Conservation (phyloP, 2,113 vertebrate genomes). For the Pitta sordida region DNA sequence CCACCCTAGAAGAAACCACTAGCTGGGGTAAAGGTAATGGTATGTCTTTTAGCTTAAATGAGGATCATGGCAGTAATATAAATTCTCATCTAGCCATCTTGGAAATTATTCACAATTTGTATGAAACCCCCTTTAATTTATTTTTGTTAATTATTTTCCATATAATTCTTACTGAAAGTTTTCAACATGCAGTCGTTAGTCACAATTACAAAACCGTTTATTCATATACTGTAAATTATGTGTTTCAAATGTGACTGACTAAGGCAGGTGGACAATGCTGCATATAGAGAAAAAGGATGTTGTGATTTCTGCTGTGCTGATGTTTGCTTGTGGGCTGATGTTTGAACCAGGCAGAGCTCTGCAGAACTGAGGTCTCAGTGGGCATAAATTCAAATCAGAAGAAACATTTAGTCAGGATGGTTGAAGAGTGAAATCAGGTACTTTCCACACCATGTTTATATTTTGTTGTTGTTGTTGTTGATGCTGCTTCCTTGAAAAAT, state of each 20-base stretch:
- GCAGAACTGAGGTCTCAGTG: neutral
- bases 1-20: neutral
- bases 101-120: too few relatives aligned
- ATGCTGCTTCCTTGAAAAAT: neutral
- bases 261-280: neutral
- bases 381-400: neutral
- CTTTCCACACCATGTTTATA: neutral
- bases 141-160: neutral
- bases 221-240: neutral
- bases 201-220: neutral
- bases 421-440: neutral
- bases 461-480: neutral
- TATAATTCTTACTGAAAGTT: neutral
- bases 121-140: too few relatives aligned
- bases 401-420: neutral
- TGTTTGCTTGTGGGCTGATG: neutral
- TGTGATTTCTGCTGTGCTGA: neutral
- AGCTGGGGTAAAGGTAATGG: neutral
- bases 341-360: neutral
- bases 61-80: neutral
- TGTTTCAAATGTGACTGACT: neutral
- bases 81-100: neutral
- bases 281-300: neutral
- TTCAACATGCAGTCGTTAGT: neutral
- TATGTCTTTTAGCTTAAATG: neutral